A percentile compares a stretch with the other conserved stretches of the same genome.
These are phyloP conservation scores for Prunella fulvescens DNA, from an alignment of 2,113 vertebrate species.

Conservation along the genomic window DNA sequence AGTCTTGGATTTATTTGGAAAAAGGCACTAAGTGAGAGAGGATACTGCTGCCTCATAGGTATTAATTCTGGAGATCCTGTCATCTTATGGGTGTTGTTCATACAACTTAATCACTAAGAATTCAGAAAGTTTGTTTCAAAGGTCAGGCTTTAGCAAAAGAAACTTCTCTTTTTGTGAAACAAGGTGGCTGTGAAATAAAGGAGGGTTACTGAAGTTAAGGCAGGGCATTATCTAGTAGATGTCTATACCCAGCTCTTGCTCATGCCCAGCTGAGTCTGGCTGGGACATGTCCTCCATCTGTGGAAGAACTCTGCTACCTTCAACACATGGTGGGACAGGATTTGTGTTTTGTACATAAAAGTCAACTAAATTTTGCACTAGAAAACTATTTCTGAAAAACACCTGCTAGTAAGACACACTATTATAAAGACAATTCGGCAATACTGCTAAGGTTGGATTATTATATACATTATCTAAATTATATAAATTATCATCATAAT, in stretches of 20 bases:
- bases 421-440: background rate
- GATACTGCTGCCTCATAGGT: background rate
- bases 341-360: background rate
- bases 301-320: background rate
- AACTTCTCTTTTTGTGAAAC: background rate
- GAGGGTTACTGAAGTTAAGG: background rate
- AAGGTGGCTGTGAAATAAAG: background rate
- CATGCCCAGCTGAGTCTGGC: accelerated
- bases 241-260: background rate
- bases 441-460: background rate
- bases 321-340: background rate
- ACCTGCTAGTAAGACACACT: background rate
- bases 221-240: background rate
- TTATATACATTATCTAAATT: background rate
- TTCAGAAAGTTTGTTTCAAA: background rate
- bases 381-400: background rate
- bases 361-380: background rate
- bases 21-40: background rate
- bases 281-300: background rate
- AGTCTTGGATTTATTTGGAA: background rate
- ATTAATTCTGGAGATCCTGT: background rate
- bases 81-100: background rate
- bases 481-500: background rate
- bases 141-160: background rate
- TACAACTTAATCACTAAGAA: background rate